phyloP scores from a whole-genome alignment of 2,888 invertebrate species.

The Mimumesa dahlbomi region DNA sequence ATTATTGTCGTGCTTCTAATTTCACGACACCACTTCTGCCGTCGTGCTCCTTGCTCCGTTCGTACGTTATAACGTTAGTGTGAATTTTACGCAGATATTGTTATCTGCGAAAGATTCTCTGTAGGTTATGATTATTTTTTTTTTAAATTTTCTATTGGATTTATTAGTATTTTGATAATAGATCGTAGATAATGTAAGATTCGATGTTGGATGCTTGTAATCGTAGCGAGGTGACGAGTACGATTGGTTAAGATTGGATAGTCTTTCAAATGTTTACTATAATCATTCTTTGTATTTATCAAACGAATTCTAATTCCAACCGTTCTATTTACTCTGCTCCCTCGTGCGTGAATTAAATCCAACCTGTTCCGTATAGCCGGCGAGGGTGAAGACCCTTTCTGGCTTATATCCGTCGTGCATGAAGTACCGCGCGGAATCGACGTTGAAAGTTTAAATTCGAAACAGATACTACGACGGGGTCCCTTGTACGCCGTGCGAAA shows the following conservation, averaged over 20 bases:
- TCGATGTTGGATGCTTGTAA: too few species aligned
- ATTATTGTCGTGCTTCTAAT: slow-evolving; percentile 50
- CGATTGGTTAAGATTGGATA: too few species aligned
- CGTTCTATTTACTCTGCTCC: slow-evolving; percentile 24
- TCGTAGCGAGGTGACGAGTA: too few species aligned
- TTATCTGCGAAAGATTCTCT: neutral
- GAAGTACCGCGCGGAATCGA: slow-evolving; percentile 16
- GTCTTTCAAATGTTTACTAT: too few species aligned
- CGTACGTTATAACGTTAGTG: neutral
- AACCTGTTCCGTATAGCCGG: slow-evolving; percentile 38
- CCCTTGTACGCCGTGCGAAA: slow-evolving; percentile 18
- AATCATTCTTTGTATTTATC: too few species aligned
- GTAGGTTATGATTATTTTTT: neutral
- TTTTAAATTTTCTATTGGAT: neutral
- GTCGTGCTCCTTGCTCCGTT: neutral
- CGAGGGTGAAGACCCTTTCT: slow-evolving; percentile 46
- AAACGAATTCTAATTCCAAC: too few species aligned
- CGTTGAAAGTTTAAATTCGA: slow-evolving; percentile 13
- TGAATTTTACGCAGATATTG: too few species aligned
- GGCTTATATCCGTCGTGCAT: slow-evolving; percentile 39
- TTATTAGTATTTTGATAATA: too few species aligned
- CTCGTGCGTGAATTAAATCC: slow-evolving; percentile 12
- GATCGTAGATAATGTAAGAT: too few species aligned
- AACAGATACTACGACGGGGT: slow-evolving; percentile 1
- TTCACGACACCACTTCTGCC: slow-evolving; percentile 18